Conservation (phyloP, 2,113 vertebrate genomes). For the Hylia prasina region DNA sequence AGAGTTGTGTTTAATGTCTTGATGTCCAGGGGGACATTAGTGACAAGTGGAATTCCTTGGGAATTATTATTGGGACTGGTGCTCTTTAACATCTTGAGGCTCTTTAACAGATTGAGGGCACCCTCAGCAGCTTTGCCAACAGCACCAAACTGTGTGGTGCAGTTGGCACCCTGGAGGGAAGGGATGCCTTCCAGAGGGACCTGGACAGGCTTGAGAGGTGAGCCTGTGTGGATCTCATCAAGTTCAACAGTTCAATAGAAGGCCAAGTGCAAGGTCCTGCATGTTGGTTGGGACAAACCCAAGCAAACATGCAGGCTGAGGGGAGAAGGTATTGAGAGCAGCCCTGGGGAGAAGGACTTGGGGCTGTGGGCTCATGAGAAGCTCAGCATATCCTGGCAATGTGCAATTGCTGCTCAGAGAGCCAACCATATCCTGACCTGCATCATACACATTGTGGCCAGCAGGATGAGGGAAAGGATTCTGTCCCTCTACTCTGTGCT, state of each 20-base stretch:
- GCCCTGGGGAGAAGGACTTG: not conserved
- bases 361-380: not conserved
- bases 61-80: not conserved
- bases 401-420: not conserved
- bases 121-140: not conserved
- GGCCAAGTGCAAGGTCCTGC: not conserved
- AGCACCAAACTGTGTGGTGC: too few relatives aligned
- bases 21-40: not conserved
- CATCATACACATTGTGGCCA: fast-evolving
- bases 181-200: not conserved
- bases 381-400: fast-evolving
- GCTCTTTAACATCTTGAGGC: too few relatives aligned
- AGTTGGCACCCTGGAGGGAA: fast-evolving
- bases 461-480: not conserved
- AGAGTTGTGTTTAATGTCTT: not conserved
- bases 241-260: not conserved
- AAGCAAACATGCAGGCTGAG: not conserved
- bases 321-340: not conserved
- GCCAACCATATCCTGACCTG: not conserved
- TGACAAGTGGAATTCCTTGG: not conserved
- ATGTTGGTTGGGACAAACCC: not conserved
- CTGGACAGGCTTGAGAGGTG: not conserved
- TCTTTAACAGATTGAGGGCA: not conserved
- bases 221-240: not conserved
- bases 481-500: not conserved